Conservation (phyloP, 1,140 invertebrate genomes). For the Oedothorax gibbosus region DNA sequence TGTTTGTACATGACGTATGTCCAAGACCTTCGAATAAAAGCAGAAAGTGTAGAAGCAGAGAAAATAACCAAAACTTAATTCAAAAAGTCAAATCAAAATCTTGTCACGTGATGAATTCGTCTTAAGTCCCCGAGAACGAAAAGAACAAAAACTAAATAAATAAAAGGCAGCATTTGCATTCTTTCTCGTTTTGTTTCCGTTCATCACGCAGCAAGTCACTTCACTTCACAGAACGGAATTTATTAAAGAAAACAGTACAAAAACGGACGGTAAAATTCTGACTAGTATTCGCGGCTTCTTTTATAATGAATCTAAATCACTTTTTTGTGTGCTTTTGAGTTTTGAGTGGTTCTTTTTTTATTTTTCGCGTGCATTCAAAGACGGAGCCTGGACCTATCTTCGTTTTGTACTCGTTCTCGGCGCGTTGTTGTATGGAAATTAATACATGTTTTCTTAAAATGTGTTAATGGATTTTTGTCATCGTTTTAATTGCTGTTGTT, state of each 20-base stretch:
- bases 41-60: not conserved
- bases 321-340: not conserved
- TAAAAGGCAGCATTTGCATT: constrained; percentile 18
- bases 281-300: not conserved
- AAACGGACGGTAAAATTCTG: too few species aligned
- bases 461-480: too few species aligned
- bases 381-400: too few species aligned
- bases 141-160: not conserved
- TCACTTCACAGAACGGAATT: too few species aligned
- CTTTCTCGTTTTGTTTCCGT: too few species aligned
- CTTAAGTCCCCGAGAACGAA: not conserved
- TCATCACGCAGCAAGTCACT: too few species aligned
- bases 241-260: too few species aligned
- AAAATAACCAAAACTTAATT: constrained; percentile 3
- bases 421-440: too few species aligned
- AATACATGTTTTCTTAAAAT: too few species aligned
- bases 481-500: too few species aligned
- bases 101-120: constrained; percentile 17
- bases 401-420: not conserved
- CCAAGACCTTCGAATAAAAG: not conserved
- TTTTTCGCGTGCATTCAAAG: constrained; percentile 19
- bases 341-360: not conserved
- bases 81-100: constrained; percentile 37
- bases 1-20: not conserved
- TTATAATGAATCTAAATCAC: constrained; percentile 13